Conservation (phyloP, 2,888 invertebrate genomes). For the Mamestra brassicae region DNA sequence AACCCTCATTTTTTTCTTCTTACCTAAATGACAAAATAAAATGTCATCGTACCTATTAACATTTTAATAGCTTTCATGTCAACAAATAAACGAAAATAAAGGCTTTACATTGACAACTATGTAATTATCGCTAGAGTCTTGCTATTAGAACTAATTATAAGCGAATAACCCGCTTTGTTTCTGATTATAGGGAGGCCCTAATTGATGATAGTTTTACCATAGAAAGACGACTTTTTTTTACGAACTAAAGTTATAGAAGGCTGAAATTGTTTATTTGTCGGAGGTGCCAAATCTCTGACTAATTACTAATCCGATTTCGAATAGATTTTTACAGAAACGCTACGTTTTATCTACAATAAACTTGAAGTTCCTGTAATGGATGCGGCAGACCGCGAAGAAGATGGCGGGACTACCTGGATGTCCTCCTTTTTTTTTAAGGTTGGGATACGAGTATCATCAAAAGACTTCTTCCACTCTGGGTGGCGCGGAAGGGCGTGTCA, state of each 20-base stretch:
- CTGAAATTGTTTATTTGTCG: background rate
- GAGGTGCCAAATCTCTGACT: too few relatives aligned
- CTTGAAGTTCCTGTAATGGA: too few relatives aligned
- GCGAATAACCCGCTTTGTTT: background rate
- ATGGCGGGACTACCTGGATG: too few relatives aligned
- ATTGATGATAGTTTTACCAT: background rate
- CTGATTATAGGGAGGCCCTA: background rate
- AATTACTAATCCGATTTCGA: too few relatives aligned
- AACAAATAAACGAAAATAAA: conserved; percentile 20
- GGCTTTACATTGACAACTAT: background rate
- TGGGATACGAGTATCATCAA: too few relatives aligned
- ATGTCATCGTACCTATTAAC: conserved; percentile 18
- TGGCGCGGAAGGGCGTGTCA: too few relatives aligned
- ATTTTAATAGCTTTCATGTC: conserved; percentile 34
- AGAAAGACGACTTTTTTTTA: too few relatives aligned
- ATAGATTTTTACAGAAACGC: too few relatives aligned
- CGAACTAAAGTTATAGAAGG: background rate
- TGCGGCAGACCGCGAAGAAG: too few relatives aligned
- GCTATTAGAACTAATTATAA: background rate
- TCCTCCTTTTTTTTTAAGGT: too few relatives aligned
- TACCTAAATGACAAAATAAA: conserved; percentile 20
- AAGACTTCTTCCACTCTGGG: too few relatives aligned
- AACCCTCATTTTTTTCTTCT: conserved; percentile 5
- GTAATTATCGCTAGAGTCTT: background rate
- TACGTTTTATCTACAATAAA: too few relatives aligned